Conservation (phyloP, 2,888 invertebrate genomes). For the Subacronicta megacephala region DNA sequence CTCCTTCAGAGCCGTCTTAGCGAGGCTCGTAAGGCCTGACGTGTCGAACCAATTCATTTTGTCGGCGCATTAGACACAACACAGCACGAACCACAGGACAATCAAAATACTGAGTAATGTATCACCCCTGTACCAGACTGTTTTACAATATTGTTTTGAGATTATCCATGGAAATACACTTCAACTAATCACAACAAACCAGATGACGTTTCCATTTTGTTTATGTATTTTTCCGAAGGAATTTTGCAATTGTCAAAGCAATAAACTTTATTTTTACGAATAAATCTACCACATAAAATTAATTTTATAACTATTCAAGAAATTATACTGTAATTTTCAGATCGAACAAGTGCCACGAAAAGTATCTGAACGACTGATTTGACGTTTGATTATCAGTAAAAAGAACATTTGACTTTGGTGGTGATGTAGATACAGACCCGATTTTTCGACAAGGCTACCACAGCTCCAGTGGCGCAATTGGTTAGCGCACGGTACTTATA, state of each 20-base stretch:
- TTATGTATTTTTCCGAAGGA: constrained; percentile 63
- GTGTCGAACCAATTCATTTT: constrained; percentile 98
- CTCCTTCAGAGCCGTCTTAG: constrained; percentile 97
- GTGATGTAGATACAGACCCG: constrained; percentile 52
- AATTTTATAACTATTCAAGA: constrained; percentile 7
- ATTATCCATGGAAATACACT: constrained; percentile 58
- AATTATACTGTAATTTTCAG: constrained; percentile 46
- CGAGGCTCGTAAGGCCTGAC: constrained; percentile 95
- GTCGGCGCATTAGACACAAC: constrained; percentile 74
- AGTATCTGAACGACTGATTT: constrained; percentile 59
- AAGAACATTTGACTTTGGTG: constrained; percentile 73
- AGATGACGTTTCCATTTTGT: constrained; percentile 84
- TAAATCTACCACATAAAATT: background rate
- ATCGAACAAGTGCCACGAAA: constrained; percentile 46
- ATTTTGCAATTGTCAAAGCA: constrained; percentile 56
- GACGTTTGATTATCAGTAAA: constrained; percentile 70
- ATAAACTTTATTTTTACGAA: constrained; percentile 18
- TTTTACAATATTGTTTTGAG: constrained; percentile 55
- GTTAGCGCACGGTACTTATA: constrained; percentile 99
- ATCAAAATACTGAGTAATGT: constrained; percentile 45
- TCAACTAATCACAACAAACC: constrained; percentile 73
- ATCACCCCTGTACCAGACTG: constrained; percentile 38
- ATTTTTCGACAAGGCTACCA: constrained; percentile 66
- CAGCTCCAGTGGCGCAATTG: constrained; percentile 99
- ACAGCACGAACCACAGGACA: constrained; percentile 51